Base-by-base conservation (phyloP, 1,140 invertebrate species). In the Microplitis mediator region DNA sequence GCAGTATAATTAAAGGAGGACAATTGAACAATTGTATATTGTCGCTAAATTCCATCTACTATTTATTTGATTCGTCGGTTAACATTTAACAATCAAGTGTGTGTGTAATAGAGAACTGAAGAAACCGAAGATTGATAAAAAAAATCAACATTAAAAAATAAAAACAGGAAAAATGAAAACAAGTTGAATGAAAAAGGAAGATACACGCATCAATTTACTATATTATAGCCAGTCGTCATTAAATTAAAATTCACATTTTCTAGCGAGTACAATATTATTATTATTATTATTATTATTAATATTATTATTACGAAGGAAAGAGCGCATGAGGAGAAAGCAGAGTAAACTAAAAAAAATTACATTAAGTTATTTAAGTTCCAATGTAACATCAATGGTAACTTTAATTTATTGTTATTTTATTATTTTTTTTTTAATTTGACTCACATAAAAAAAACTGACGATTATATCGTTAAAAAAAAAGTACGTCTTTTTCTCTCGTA, bases 231-330 rank as follows among this genome's bases (percentile, higher is more conserved):
- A 81, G 78, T 79, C 82, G 79, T 86, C 84, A 84, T 85, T 84
- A 80, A 84, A 82, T 84, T 83, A 82, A 82, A 83, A 80, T 85
- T 84, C 77, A 81, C 78, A 83, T 81, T 83, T 77, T 85, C 81
- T 82, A 83, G 79, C 75, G 79, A 83, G 79, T 82, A 82, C 77
- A 77, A 78, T 76, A 45, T 45, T 45, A 45, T 45, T 45, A 45
- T 45, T 45, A 45, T 45, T 11, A 45, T 45, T 8, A 45, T 45
- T 45, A 45, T 45, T 45, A 45, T 11, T 45, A 39, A 4, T 39
- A 39, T 39, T 39, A 39, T 39, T 39, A 39, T 39, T 45, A 84
- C 73, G 75, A 83, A 83, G 75, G 77, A 78, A 77, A 73, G 71
- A 79, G 80, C 79, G 79, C 76, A 80, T 79, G 78, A 81, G 80